phyloP scores from a whole-genome alignment of 2,888 invertebrate genomes.

The Lottia gigantea region DNA sequence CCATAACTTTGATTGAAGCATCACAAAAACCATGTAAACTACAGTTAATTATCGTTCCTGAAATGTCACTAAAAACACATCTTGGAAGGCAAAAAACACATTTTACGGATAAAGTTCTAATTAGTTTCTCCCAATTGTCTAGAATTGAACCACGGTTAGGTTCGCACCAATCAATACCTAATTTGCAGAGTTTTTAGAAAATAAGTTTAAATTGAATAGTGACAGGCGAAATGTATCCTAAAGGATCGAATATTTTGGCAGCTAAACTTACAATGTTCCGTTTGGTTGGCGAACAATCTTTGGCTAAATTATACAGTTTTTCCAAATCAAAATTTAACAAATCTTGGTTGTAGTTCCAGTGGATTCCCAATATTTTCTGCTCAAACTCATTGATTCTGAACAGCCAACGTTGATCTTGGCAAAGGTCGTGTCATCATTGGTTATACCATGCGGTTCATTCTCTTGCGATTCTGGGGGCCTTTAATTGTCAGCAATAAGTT shows the following conservation, averaged over 20 bases:
- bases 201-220: background rate
- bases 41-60: background rate
- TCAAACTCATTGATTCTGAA: background rate
- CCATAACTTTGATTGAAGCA: background rate
- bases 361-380: background rate
- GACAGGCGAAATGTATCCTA: background rate
- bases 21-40: background rate
- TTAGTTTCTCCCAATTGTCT: background rate
- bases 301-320: background rate
- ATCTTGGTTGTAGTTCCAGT: background rate
- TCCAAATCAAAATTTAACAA: background rate
- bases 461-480: background rate
- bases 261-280: background rate
- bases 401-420: background rate
- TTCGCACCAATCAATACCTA: background rate
- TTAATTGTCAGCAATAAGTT: background rate
- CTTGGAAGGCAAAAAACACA: background rate
- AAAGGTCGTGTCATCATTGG: background rate
- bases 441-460: background rate
- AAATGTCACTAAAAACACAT: background rate
- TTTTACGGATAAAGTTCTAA: background rate
- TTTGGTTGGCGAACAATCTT: background rate
- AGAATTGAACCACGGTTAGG: background rate
- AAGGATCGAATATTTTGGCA: background rate
- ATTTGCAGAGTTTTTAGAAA: background rate